Percentiles rank a stretch among this genome's conserved stretches.
Conservation (phyloP, 2,113 vertebrate genomes). For the Phocoena phocoena region DNA sequence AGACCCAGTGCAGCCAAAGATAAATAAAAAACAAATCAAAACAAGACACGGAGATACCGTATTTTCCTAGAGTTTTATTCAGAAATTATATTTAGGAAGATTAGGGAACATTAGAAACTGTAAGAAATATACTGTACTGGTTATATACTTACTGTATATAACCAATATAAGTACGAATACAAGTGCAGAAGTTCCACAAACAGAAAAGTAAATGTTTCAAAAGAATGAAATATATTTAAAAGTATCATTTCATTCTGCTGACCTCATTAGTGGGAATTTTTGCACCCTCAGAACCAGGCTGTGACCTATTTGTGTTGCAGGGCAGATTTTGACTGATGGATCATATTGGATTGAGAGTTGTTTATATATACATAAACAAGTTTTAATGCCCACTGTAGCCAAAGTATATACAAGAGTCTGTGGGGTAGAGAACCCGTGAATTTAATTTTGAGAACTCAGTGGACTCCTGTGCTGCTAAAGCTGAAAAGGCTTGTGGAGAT, state of each 20-base stretch:
- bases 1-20: too few species aligned
- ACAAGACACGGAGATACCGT: neutral
- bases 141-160: neutral
- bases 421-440: neutral
- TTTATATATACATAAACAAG: neutral
- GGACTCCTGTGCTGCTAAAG: neutral
- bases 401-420: neutral
- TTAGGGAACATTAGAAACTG: neutral
- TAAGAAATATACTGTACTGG: neutral
- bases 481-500: neutral
- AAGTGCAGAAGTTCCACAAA: neutral
- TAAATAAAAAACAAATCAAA: neutral
- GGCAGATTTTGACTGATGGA: neutral
- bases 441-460: neutral
- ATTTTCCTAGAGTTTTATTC: conserved; percentile 37
- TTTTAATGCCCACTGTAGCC: neutral
- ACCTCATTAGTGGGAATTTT: neutral
- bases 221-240: neutral
- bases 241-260: neutral
- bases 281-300: neutral
- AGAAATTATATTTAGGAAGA: neutral
- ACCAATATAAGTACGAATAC: neutral
- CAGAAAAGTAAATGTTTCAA: neutral
- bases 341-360: neutral
- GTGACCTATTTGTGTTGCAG: neutral